Conservation (phyloP, 30 jellyfish, hydroid and myxozoan species). For the Clytia hemisphaerica region DNA sequence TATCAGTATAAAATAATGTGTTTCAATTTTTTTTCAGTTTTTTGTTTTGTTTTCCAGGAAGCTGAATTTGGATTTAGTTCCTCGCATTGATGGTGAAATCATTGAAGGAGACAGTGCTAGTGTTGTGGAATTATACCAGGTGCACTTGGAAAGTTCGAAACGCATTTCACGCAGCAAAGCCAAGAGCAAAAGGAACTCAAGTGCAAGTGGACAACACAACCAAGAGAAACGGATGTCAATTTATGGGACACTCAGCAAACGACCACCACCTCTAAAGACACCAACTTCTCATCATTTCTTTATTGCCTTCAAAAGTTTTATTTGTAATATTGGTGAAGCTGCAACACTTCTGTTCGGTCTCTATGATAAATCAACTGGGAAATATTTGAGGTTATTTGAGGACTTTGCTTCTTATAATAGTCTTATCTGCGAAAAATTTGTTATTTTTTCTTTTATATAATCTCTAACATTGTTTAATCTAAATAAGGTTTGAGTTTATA, state of each 20-base stretch:
- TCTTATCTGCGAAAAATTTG: not conserved
- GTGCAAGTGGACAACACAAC: not conserved
- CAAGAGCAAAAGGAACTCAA: not conserved
- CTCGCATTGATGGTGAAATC: conserved; percentile 70
- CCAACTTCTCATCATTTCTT: conserved; percentile 35
- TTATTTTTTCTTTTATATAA: not conserved
- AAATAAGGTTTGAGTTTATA: not conserved
- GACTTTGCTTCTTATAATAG: not conserved
- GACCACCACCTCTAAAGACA: not conserved
- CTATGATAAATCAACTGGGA: conserved; percentile 48
- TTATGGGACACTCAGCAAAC: no score
- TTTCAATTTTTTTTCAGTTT: not conserved
- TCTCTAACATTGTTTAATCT: not conserved
- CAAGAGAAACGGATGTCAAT: not conserved
- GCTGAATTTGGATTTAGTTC: conserved; percentile 77
- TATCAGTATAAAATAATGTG: not conserved
- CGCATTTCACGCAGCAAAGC: conserved; percentile 18
- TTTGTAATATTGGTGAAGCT: conserved; percentile 79
- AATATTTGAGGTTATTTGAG: conserved; percentile 53
- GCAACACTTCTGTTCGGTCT: conserved; percentile 54
- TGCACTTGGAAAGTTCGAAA: conserved; percentile 68
- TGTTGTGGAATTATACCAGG: conserved; percentile 61
- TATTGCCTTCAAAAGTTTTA: conserved; percentile 45
- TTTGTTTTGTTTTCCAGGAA: conserved; percentile 36
- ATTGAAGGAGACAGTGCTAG: conserved; percentile 62